Evolutionary conservation across 2,888 invertebrate species (phyloP), one percentile per base, ranked within the genome.

Genomic region (Trissolcus brochymenae): DNA sequence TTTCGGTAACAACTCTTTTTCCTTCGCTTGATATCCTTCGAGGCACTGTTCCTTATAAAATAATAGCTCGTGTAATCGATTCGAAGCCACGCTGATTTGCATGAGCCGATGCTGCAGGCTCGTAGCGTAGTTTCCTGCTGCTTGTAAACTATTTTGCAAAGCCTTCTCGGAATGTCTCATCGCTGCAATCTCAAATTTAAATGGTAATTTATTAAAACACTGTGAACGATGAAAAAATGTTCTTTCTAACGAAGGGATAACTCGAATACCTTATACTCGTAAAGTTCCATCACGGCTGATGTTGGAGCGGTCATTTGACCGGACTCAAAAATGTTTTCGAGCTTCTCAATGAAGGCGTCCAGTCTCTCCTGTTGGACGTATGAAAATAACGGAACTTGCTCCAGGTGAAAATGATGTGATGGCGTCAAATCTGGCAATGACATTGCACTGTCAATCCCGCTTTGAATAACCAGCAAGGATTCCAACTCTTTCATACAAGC

Each of bases 241-340:
- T 43, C 25, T 51, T 66, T 53, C 11, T 19, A 40, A 40, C 2
- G 29, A 41, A 55, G 59, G 6, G 4, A 4, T n/a, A n/a, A 46
- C 9, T 19, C 19, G 19, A 43, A 46, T 82, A 87, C 88, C 82
- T 94, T 94, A 85, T 93, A 94, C 17, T 94, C 93, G 70, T 94
- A 94, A 76, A 94, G 84, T 85, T 94, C 94, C 92, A 94, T 94
- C 4, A 94, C 92, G 55, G 93, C 92, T 0, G 93, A 93, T 0
- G 93, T 93, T 0, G 93, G 91, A 62, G 93, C 90, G 81, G 93
- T 92, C 0, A 88, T 86, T 55, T 92, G 89, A 79, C 92, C 91
- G 4, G 90, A 87, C 0, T 90, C 83, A 9, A 91, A 87, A 0
- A 91, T 90, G 11, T 90, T 89, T 40, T 89, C 84, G 0, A 92